Base-by-base conservation (phyloP, 2,113 vertebrate species). In the Onychostruthus taczanowskii region DNA sequence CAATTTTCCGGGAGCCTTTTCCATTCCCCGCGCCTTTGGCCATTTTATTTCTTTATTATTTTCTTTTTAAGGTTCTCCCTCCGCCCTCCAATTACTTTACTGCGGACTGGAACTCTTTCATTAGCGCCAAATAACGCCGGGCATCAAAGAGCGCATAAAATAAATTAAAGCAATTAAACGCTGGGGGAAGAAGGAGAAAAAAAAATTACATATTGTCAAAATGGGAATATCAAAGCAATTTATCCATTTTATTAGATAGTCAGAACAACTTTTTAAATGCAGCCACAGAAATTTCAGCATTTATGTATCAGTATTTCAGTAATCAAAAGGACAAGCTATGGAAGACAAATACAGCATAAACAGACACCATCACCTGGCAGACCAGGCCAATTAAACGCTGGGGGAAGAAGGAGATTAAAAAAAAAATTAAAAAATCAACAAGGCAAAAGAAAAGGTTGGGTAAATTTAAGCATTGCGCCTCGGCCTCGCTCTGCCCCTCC, bases 151-250 rank as follows among this genome's bases (percentile, higher is more conserved):
- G n/a, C 35, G 47, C 84, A 92, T 89, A 84, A 95, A 92, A 95
- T 68, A 94, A 97, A 97, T 95, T 83, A 90, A 83, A 85, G 76
- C 82, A 92, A 95, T 95, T 95, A 94, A 95, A 96, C 3, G 50
- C 55, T 19, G 77, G 77, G 41, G 41, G 15, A 4, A 17, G 19
- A 3, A 13, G 31, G 14, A 44, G 6, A 13, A 4, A n/a, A n/a
- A n/a, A n/a, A n/a, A n/a, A n/a, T n/a, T n/a, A n/a, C n/a, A n/a
- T n/a, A n/a, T n/a, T n/a, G n/a, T n/a, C n/a, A n/a, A n/a, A n/a
- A n/a, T n/a, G n/a, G n/a, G n/a, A n/a, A n/a, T n/a, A n/a, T n/a
- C n/a, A n/a, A n/a, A n/a, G n/a, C n/a, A n/a, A n/a, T n/a, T n/a
- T n/a, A n/a, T n/a, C n/a, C n/a, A n/a, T n/a, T n/a, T n/a, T n/a